Evolutionary conservation across 1,140 invertebrate species (phyloP).

Genomic region (Teleogryllus occipitalis): DNA sequence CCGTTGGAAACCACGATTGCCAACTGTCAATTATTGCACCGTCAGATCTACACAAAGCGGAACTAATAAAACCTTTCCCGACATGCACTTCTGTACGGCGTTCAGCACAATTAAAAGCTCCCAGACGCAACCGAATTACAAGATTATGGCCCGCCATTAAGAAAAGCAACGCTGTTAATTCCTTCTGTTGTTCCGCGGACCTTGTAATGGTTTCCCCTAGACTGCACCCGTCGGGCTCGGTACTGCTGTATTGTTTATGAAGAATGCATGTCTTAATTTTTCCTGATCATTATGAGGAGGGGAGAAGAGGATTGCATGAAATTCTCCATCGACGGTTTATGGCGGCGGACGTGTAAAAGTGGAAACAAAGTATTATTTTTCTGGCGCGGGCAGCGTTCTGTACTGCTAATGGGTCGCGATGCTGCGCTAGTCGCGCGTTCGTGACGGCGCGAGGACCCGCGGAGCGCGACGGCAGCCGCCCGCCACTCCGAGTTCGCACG

Average conservation of each 20-base stretch:
- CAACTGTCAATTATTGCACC: constrained; percentile 1
- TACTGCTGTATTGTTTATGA: neutral
- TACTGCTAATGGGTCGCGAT: neutral
- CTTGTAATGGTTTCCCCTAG: neutral
- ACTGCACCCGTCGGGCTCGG: neutral
- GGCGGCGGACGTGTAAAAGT: neutral
- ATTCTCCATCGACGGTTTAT: neutral
- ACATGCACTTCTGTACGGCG: neutral
- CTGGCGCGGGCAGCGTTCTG: neutral
- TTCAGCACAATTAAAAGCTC: neutral
- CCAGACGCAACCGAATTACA: neutral
- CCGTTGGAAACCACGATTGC: neutral
- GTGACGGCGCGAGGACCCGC: neutral
- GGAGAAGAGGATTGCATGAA: too few species aligned
- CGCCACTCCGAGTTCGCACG: too few species aligned
- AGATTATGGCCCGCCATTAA: neutral
- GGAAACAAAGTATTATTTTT: constrained; percentile 1
- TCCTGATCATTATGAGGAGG: neutral
- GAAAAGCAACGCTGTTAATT: constrained; percentile 4
- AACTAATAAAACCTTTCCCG: neutral
- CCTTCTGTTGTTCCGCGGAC: constrained; percentile 2
- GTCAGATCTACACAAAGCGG: neutral
- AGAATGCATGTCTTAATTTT: constrained; percentile 5
- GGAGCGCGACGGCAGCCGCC: too few species aligned
- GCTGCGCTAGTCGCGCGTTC: neutral